Conservation (phyloP, 2,113 vertebrate genomes). For the Pollimyrus isidori region DNA sequence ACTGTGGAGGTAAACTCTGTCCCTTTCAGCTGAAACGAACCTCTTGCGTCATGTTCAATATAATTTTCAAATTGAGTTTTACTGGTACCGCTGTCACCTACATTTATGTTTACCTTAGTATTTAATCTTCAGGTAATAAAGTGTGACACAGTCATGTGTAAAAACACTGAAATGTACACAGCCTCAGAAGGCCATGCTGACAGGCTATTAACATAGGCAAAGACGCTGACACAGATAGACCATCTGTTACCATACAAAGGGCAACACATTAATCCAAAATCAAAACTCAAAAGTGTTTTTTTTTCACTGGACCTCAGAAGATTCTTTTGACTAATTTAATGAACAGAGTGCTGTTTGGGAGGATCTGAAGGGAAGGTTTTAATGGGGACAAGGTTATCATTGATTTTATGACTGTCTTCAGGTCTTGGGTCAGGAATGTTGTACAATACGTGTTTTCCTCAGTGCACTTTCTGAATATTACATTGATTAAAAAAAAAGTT, state of each 20-base stretch:
- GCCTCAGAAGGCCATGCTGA: neutral
- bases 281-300: neutral
- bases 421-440: neutral
- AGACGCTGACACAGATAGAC: neutral
- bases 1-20: neutral
- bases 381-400: neutral
- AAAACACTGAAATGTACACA: neutral
- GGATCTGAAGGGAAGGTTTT: neutral
- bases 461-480: neutral
- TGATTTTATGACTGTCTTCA: neutral
- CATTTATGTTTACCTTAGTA: neutral
- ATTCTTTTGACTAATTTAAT: neutral
- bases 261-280: neutral
- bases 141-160: neutral
- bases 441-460: neutral
- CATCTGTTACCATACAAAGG: neutral
- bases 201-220: neutral
- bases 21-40: neutral
- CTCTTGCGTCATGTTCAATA: neutral
- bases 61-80: neutral
- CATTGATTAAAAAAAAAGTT: neutral
- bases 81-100: neutral
- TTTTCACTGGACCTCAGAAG: neutral
- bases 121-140: neutral
- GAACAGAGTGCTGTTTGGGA: neutral